Evolutionary conservation across 2,113 vertebrate genomes (phyloP).

Genomic region (Colaptes auratus): DNA sequence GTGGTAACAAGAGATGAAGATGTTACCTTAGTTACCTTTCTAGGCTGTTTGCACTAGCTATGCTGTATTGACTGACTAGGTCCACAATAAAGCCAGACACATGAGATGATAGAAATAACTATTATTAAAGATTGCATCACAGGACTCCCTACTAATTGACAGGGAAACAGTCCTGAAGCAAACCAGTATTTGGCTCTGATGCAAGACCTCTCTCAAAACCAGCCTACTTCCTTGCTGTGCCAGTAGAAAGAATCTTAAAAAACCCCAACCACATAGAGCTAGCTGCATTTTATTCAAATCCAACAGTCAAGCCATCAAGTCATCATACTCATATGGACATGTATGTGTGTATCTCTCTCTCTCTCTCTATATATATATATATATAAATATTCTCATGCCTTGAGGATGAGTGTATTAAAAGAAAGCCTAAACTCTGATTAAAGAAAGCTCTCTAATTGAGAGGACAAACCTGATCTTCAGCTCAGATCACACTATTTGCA

Average conservation of each 20-base stretch:
- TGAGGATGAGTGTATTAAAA: accelerated
- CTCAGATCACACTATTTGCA: not conserved
- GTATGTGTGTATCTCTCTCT: too few species aligned
- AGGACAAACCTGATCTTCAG: not conserved
- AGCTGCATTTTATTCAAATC: not conserved
- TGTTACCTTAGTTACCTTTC: not conserved
- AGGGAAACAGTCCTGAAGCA: not conserved
- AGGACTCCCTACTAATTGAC: not conserved
- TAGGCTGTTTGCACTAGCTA: not conserved
- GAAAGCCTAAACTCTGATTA: not conserved
- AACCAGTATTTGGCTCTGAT: not conserved
- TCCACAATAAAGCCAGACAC: not conserved
- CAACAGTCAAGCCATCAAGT: not conserved
- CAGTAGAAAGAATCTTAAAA: not conserved
- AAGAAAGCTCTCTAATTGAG: slow-evolving; percentile 5
- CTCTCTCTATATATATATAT: too few species aligned
- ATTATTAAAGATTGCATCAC: not conserved
- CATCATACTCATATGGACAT: not conserved
- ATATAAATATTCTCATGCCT: not conserved
- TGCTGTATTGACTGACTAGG: not conserved
- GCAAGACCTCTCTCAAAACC: not conserved
- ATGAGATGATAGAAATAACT: not conserved
- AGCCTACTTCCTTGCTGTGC: not conserved
- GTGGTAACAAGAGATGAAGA: not conserved
- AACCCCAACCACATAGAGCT: not conserved